Base-by-base conservation (phyloP, 2,888 invertebrate genomes). In the Sphinx pinastri region DNA sequence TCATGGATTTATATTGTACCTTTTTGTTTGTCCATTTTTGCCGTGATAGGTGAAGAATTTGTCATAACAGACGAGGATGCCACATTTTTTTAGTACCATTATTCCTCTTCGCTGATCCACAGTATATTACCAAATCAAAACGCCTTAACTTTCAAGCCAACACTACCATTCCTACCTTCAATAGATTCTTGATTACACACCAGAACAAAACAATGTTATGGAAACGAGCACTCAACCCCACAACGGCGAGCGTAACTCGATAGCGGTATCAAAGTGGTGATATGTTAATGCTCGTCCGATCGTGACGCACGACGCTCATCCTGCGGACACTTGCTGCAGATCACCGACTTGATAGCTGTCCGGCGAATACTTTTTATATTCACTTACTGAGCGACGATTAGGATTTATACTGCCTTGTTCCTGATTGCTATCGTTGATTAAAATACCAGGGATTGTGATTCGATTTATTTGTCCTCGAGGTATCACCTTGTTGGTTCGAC, bases 221-320 rank as follows among this genome's bases (percentile, higher is more conserved):
- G 74, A 75, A 69, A 76, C 77, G 57, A 68, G 75, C 72, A 67
- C 59, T 58, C 74, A 73, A 74, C 76, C 77, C 71, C 71, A 71
- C 73, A 74, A 76, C 77, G 76, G 75, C 72, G 72, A 74, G 76
- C 81, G 81, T 81, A 83, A 81, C 75, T 73, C 80, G 88, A 87
- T 88, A 89, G 85, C 83, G 84, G 88, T 90, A 91, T 91, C 91
- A 87, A 89, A 89, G 81, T 86, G 81, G 87, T 87, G 92, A 92
- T 93, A 93, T 93, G 92, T 88, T 87, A 93, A 93, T 93, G 87
- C 85, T 82, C 87, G 88, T 89, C 91, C 88, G 90, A 92, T 92
- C 93, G 93, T 93, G 93, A 92, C 89, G 88, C 93, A 93, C 93
- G 93, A 92, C 90, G 90, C 82, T 85, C 89, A 85, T 84, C 86